These are phyloP conservation scores for Chloroclystis v-ata DNA, from an alignment of 2,888 invertebrate genomes.

Conservation along the genomic window DNA sequence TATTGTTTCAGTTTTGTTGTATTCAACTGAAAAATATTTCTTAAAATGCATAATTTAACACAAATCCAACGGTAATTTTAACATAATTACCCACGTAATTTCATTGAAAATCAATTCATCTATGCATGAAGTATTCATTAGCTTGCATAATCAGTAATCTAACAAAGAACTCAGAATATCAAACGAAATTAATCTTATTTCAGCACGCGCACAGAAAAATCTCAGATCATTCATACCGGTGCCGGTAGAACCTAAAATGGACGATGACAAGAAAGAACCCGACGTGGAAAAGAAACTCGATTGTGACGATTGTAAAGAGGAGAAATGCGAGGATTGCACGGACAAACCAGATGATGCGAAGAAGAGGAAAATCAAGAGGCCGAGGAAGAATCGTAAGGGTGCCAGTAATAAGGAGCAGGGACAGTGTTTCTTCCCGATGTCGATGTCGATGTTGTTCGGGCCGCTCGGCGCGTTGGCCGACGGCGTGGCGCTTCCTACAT, in stretches of 20 bases:
- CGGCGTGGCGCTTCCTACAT: constrained; percentile 75
- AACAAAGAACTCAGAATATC: not conserved
- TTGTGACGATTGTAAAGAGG: constrained; percentile 55
- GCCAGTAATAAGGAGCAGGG: constrained; percentile 58
- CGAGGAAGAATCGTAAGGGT: constrained; percentile 64
- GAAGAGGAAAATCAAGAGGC: constrained; percentile 55
- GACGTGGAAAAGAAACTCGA: constrained; percentile 54
- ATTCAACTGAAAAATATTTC: too few relatives aligned
- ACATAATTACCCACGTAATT: too few relatives aligned
- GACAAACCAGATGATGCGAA: constrained; percentile 52
- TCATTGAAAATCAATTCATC: too few relatives aligned
- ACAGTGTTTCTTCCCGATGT: constrained; percentile 86
- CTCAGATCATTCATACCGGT: constrained; percentile 66
- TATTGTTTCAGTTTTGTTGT: too few relatives aligned
- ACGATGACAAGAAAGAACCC: constrained; percentile 56
- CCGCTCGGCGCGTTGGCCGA: constrained; percentile 80
- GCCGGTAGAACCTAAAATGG: constrained; percentile 51
- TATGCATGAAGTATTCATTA: constrained; percentile 14
- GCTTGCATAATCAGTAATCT: not conserved
- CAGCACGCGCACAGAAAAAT: constrained; percentile 68
- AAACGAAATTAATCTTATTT: constrained; percentile 25
- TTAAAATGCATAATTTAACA: too few relatives aligned
- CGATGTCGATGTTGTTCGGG: constrained; percentile 92
- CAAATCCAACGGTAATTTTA: too few relatives aligned
- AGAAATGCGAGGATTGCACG: constrained; percentile 55